Base-by-base conservation (phyloP, 2,888 invertebrate species). In the Cylindroiulus punctatus region DNA sequence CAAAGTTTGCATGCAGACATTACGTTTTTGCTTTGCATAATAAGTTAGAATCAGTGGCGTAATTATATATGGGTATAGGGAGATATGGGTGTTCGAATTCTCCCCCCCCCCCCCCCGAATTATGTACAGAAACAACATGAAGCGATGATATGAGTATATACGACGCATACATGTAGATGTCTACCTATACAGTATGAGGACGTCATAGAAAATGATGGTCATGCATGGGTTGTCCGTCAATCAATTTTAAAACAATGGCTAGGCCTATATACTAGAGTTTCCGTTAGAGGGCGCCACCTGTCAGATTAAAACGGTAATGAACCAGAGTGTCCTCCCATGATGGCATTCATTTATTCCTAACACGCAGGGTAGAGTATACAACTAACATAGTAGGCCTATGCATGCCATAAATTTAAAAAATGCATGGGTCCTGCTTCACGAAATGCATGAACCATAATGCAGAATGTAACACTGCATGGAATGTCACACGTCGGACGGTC, bases 211-310 rank as follows among this genome's bases (percentile, higher is more conserved):
- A 19, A 57, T 57, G 57, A 22, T 57, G 57, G 57, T 22, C 57
- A 57, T 57, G 57, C 57, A 57, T 57, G 57, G 57, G 57, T 57
- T 57, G 57, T 57, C 57, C 57, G 57, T 57, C 57, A 57, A 57
- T 57, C 57, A 57, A 57, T 57, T 57, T 57, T 57, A 57, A 57
- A 57, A 57, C 57, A 57, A 57, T 57, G 57, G 57, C 22, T 57
- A 57, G 57, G 57, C 57, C 44, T 44, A 44, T 57, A n/a, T 47
- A 22, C 57, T 57, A 22, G 7, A 22, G 22, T 57, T 22, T 22
- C 22, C 57, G 57, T 57, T 22, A 57, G 57, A 57, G 57, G 57
- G 57, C 57, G 57, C 57, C 22, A 57, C 57, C 57, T 57, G 57
- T 19, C 57, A 57, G 57, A 57, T 57, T 22, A 57, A 57, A 57